These are phyloP conservation scores for Metalampra italica DNA, from an alignment of 2,888 invertebrate species.

Conservation along the genomic window DNA sequence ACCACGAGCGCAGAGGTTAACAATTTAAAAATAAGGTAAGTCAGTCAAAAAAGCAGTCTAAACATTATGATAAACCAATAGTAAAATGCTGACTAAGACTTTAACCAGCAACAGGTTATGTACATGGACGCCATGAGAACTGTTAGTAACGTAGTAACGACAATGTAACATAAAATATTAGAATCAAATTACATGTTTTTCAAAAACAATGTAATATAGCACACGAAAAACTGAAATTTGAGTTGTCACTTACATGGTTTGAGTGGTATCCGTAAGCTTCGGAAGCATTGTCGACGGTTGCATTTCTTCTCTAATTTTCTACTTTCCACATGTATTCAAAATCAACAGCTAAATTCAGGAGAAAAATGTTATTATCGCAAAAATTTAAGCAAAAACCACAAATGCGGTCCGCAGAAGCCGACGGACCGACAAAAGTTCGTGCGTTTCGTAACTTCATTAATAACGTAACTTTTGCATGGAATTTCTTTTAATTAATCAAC, in stretches of 20 bases:
- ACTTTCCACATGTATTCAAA: conserved; percentile 54
- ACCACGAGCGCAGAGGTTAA: no score
- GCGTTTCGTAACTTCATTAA: no score
- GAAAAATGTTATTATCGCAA: conserved; percentile 37
- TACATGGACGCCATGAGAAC: neutral
- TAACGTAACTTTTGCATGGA: conserved; percentile 9
- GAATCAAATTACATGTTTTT: neutral
- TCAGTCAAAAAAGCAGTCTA: no score
- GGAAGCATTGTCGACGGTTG: conserved; percentile 66
- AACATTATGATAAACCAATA: no score
- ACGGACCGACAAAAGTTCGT: conserved; percentile 49
- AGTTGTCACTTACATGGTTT: conserved; percentile 66
- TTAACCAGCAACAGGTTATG: conserved; percentile 5
- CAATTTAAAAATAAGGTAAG: no score
- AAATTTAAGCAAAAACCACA: conserved; percentile 30
- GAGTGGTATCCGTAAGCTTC: conserved; percentile 63
- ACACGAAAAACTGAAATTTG: conserved; percentile 9
- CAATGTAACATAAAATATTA: neutral
- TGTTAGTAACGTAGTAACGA: neutral
- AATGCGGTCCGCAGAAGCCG: conserved; percentile 57
- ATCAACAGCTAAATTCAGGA: conserved; percentile 25
- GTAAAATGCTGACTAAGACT: no score
- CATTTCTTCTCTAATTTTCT: conserved; percentile 44
- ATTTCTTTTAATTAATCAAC: no score
- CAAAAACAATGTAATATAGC: conserved; percentile 1